Evolutionary conservation across 2,797 vertebrate genomes (phyloP).

Genomic region (Hypotaenidia okinawae): DNA sequence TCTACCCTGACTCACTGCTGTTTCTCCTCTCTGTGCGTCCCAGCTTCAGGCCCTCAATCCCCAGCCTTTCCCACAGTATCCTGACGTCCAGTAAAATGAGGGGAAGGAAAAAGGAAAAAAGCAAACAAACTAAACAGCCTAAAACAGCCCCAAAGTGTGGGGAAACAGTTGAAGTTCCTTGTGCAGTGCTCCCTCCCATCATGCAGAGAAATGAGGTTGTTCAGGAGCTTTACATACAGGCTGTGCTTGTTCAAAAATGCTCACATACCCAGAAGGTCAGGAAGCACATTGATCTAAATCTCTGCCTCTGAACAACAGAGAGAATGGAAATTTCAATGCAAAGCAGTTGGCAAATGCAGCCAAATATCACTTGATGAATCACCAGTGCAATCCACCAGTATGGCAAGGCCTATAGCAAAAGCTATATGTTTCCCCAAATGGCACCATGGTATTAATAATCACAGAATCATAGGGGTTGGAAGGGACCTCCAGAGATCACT

Average conservation of each 20-base stretch:
- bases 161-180: neutral
- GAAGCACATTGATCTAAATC: neutral
- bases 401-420: neutral
- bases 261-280: neutral
- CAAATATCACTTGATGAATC: neutral
- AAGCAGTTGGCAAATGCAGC: neutral
- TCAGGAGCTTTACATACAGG: neutral
- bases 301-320: neutral
- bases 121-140: neutral
- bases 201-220: neutral
- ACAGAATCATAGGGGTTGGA: no score
- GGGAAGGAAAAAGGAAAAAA: neutral
- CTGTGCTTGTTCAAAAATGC: neutral
- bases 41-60: neutral
- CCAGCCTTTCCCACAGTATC: neutral
- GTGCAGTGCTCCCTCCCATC: neutral
- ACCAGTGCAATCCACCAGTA: neutral
- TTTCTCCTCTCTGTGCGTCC: constrained; percentile 23
- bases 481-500: no score
- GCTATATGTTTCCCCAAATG: neutral
- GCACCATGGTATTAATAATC: neutral
- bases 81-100: neutral
- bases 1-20: neutral
- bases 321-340: neutral
- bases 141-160: rapidly evolving